Evolutionary conservation across 1,140 invertebrate genomes (phyloP).

Genomic region (Danaus plexippus): DNA sequence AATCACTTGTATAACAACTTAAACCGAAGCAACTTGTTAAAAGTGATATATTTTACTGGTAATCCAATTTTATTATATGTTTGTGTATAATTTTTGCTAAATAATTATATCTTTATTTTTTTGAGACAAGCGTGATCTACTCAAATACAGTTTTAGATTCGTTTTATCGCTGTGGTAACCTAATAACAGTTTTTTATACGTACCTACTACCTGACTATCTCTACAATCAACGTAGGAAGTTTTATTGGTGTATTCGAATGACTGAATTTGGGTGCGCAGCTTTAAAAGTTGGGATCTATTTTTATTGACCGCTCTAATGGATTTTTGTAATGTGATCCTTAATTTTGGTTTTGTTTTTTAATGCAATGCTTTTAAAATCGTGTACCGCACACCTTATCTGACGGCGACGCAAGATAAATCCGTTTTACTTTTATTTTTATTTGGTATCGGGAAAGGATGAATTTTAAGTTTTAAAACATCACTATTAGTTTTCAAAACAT

Average conservation of each 20-base stretch:
- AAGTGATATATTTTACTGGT: too few species aligned
- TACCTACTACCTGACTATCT: slow-evolving; percentile 16
- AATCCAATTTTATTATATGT: too few species aligned
- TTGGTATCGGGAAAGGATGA: too few species aligned
- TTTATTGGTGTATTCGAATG: slow-evolving; percentile 39
- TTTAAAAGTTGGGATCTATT: slow-evolving; percentile 52
- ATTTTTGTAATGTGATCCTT: slow-evolving; percentile 67
- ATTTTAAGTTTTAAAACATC: too few species aligned
- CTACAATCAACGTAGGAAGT: slow-evolving; percentile 31
- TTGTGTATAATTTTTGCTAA: too few species aligned
- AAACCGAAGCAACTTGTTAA: too few species aligned
- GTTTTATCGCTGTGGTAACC: too few species aligned
- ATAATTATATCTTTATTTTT: too few species aligned
- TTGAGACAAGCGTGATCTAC: too few species aligned
- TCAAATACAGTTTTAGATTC: too few species aligned
- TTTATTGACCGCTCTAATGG: slow-evolving; percentile 65
- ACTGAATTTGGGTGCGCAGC: slow-evolving; percentile 47
- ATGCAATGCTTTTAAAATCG: slow-evolving; percentile 40
- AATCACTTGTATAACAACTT: slow-evolving; percentile 15
- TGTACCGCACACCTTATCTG: slow-evolving; percentile 50
- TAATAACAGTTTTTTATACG: too few species aligned
- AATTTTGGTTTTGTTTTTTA: slow-evolving; percentile 55
- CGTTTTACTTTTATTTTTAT: slow-evolving; percentile 14
- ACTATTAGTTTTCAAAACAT: too few species aligned
- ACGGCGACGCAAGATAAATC: slow-evolving; percentile 30